Evolutionary conservation across 2,888 invertebrate species (phyloP), one percentile per base, ranked within the genome.

Genomic region (Polydrusus cervinus): DNA sequence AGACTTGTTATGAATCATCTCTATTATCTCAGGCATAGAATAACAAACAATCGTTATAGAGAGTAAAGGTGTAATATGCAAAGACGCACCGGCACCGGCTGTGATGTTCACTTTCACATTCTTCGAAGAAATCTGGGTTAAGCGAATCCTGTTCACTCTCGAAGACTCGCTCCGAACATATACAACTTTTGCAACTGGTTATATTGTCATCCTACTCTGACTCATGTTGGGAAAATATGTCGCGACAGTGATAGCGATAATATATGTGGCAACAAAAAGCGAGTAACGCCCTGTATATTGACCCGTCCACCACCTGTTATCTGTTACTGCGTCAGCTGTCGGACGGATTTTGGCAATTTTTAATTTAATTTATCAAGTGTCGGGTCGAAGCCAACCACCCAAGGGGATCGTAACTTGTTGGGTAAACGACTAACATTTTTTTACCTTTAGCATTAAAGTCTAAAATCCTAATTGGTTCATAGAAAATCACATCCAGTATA

Each of bases 61-160:
- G 68, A 57, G 57, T 57, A 40, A 68, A 57, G 55, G 43, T 14
- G 68, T 57, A 40, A 38, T 16, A 62, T 55, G 64, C 62, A 40
- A 51, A 66, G 30, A 66, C 51, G 38, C 30, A 45, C 6, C 34
- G 20, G 47, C 20, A 53, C 18, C 25, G 49, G 66, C 45, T 66
- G 47, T 34, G 65, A 62, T 73, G 43, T 73, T 68, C 73, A 67
- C 73, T 73, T 73, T 73, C 73, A 73, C 73, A 73, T 73, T 73
- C 73, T 53, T 47, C n/a, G 43, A 40, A 49, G 67, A 68, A 73
- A 71, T 73, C 73, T 68, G 53, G 73, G 73, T 73, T 66, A 53
- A 68, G 60, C 53, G 68, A 73, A 73, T 73, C 73, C 73, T 73
- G 73, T 67, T 73, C 47, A 49, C 16, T 9, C 51, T 34, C 34